Evolutionary conservation across 2,797 vertebrate genomes (phyloP), one percentile per base, ranked within the genome.

Genomic region (Aulostomus chinensis): DNA sequence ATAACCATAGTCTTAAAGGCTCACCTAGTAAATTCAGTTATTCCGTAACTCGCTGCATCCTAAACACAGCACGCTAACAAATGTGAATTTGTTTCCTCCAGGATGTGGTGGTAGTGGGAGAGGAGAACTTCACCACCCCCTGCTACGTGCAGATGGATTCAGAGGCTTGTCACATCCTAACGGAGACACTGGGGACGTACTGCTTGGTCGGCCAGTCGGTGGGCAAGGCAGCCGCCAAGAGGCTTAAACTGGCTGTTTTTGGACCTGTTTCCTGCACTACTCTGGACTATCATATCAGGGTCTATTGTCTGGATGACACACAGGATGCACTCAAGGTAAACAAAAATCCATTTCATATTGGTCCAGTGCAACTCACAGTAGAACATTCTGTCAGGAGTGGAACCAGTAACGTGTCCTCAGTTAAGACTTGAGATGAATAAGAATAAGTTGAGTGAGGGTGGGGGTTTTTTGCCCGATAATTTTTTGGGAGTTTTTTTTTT

Each of bases 111-210:
- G 92, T 94, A 5, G 94, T 98, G 0, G 96, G 97, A 20, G 96
- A 98, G 68, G 97, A 99, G 74, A 98, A 97, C 89, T 98, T 97
- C 81, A 98, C 95, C 24, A 98, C 96, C 0, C 97, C 97, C 0
- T 99, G 96, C 86, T 99, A 98, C 55, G 92, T 98, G 62, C 97
- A 98, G 86, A 87, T 99, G 92, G 94, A 98, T 15, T 84, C 86
- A 1, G 95, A 98, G 65, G 94, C 96, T n/a, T 98, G 95, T 86
- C 97, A 99, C 83, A 93, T 99, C 78, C 88, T 99, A 79, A 98
- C 95, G 1, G 97, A 99, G 89, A 97, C 91, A 2, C 93, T 98
- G 58, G 93, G 95, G 72, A 97, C 97, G 0, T 98, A 95, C 22
- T 91, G 95, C 65, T 87, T 99, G 75, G 94, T 95, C 24, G 97